Base-by-base conservation (phyloP, 2,797 vertebrate species). In the Myotis planiceps region DNA sequence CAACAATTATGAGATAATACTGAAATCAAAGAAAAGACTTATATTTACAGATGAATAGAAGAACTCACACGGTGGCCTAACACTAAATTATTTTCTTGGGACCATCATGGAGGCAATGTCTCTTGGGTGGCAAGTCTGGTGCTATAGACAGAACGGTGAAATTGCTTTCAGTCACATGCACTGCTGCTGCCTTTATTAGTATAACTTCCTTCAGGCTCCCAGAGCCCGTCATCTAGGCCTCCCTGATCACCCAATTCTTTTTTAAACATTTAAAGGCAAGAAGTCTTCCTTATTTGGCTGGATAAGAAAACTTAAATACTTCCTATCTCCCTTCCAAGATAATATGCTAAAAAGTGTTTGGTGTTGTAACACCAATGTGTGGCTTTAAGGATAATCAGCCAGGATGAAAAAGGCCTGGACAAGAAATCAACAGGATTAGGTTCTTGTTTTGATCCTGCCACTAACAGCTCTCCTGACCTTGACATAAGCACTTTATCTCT, bases 1-100 rank as follows among this genome's bases (percentile, higher is more conserved):
- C 42, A 95, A 65, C 88, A 78, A 96, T 92, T 90, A 81, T 13
- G 29, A 93, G 78, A 51, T 82, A 92, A 89, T 92, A 76, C 34
- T 68, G 42, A 91, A 88, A 82, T 23, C n/a, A 91, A 86, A 92
- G 39, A 96, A 88, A 88, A 91, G 60, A 63, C 18, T 85, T 34
- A 42, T 55, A 74, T 81, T 83, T 94, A 39, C 1, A 81, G 49
- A 85, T 82, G 69, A 93, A 94, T 75, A 82, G 87, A 96, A 91
- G 18, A 95, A 53, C 72, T 93, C 51, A 68, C 72, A 84, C 63
- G 80, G 84, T 95, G 93, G 87, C 25, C 94, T 89, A 76, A 58
- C 32, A 53, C 71, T 55, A 4, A 55, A 49, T 78, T 88, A 69
- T 85, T 92, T 88, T 82, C 63, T 27, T 42, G 71, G 66, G 75